Conservation (phyloP, 2,797 vertebrate species). For the Tangara arthus region DNA sequence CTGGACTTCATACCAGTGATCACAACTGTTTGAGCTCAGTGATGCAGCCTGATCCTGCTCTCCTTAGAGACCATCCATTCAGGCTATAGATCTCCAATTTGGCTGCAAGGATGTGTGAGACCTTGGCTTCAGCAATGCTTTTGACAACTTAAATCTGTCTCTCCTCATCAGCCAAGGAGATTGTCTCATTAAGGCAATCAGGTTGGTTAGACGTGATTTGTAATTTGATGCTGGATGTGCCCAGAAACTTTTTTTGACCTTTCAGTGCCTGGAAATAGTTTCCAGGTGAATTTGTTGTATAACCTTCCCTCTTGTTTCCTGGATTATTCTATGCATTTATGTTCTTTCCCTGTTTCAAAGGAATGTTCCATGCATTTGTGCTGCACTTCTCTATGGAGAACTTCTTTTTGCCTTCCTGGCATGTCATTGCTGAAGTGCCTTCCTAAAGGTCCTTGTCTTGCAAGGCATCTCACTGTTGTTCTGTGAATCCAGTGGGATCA, state of each 20-base stretch:
- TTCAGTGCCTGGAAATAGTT: not conserved
- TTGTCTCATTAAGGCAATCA: not conserved
- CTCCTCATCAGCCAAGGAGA: not conserved
- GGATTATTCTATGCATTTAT: not conserved
- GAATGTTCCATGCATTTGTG: not conserved
- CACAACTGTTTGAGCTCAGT: not conserved
- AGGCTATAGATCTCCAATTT: rapidly evolving
- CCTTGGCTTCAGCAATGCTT: not conserved
- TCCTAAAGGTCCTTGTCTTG: not conserved
- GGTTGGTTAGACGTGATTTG: not conserved
- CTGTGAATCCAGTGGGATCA: not conserved
- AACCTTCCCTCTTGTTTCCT: not conserved
- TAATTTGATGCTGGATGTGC: not conserved
- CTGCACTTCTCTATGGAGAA: not conserved
- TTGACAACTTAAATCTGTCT: rapidly evolving
- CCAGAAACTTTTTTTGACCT: not conserved
- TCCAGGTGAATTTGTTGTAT: not conserved
- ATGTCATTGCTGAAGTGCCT: not conserved
- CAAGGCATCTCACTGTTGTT: not conserved
- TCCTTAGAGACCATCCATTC: not conserved
- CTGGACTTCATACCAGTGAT: not conserved
- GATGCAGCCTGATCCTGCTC: not conserved
- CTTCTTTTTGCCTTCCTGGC: not conserved
- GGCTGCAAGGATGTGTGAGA: not conserved
- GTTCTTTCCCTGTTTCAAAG: not conserved